Conservation (phyloP, 1,140 invertebrate genomes). For the Trichonephila inaurata region DNA sequence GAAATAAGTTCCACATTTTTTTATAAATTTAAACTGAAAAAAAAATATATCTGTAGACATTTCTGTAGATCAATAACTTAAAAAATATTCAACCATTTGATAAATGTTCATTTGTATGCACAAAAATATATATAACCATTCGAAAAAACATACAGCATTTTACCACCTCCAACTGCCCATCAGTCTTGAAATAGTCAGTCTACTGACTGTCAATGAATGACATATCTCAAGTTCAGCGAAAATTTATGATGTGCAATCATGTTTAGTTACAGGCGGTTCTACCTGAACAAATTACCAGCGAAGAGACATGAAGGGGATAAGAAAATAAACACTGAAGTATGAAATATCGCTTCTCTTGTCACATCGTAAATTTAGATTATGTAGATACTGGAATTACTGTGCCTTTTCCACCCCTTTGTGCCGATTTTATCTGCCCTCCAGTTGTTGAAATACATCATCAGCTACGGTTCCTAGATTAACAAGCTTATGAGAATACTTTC, state of each 20-base stretch:
- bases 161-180: not conserved
- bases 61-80: no score
- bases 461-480: slow-evolving; percentile 19
- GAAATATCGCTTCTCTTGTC: slow-evolving; percentile 14
- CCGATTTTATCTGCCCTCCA: slow-evolving; percentile 6
- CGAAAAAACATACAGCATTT: not conserved
- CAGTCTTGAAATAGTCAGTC: not conserved
- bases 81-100: no score
- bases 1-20: no score
- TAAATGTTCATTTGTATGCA: no score
- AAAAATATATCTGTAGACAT: no score
- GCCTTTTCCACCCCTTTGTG: not conserved
- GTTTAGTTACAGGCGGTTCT: not conserved
- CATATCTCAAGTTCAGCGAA: not conserved
- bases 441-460: slow-evolving; percentile 2
- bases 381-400: not conserved
- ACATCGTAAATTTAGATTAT: slow-evolving; percentile 45
- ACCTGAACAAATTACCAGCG: slow-evolving; percentile 35
- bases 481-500: slow-evolving; percentile 12
- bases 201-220: not conserved
- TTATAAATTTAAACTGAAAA: no score
- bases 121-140: no score
- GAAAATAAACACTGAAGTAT: not conserved
- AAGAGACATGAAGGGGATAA: not conserved
- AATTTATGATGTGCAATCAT: not conserved